Conservation (phyloP, 2,888 invertebrate genomes). For the Cryptocephalus primarius region DNA sequence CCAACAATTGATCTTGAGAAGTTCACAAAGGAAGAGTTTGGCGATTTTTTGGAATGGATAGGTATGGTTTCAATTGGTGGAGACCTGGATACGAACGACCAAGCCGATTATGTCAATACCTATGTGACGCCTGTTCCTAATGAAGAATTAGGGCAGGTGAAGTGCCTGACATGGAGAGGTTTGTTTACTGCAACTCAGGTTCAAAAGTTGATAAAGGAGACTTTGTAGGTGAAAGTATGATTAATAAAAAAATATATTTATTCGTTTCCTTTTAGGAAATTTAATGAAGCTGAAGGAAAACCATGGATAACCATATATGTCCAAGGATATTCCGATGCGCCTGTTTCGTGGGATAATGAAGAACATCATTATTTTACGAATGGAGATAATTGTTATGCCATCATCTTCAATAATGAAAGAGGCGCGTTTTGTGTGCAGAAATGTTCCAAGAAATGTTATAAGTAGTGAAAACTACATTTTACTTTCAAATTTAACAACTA, state of each 20-base stretch:
- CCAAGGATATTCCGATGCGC: conserved; percentile 46
- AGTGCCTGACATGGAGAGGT: conserved; percentile 39
- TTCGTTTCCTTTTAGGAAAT: conserved; percentile 10
- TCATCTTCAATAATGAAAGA: conserved; percentile 31
- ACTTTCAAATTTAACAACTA: too few relatives aligned
- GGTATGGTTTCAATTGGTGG: conserved; percentile 41
- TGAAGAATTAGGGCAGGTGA: conserved; percentile 28
- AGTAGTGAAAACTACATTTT: conserved; percentile 4
- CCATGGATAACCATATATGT: conserved; percentile 43
- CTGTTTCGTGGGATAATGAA: conserved; percentile 38
- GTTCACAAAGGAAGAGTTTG: conserved; percentile 19
- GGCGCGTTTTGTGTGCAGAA: conserved; percentile 9
- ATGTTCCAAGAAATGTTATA: conserved; percentile 13
- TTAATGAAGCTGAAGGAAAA: conserved; percentile 18
- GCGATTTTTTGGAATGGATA: conserved; percentile 45
- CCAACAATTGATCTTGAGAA: conserved; percentile 28
- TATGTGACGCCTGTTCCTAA: conserved; percentile 34
- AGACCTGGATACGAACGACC: conserved; percentile 28
- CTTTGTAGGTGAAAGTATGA: conserved; percentile 4
- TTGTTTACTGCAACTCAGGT: conserved; percentile 39
- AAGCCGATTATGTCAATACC: conserved; percentile 27
- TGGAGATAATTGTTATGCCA: conserved; percentile 41
- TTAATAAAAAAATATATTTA: too few relatives aligned
- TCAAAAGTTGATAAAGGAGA: conserved; percentile 20
- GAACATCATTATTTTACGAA: conserved; percentile 41